Percentiles rank a stretch among this genome's conserved stretches.
phyloP scores from a whole-genome alignment of 2,797 vertebrate species.

The Champsocephalus gunnari region DNA sequence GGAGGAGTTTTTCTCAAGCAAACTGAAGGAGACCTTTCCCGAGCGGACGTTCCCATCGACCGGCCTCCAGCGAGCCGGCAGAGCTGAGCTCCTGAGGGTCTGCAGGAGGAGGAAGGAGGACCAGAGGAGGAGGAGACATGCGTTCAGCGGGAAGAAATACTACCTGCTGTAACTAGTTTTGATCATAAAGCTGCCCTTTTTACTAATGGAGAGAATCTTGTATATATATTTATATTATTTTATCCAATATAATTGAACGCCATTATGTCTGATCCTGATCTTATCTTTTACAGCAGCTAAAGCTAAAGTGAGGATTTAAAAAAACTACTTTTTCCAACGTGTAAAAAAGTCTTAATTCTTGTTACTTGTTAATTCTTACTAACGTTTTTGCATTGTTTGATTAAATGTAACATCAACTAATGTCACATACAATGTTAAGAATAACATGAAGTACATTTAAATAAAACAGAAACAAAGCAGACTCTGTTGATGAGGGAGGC shows the following conservation, averaged over 20 bases:
- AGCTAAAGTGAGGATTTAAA: no score
- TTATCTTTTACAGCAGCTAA: no score
- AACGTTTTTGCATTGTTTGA: no score
- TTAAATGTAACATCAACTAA: no score
- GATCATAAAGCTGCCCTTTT: background rate
- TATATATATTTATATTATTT: background rate
- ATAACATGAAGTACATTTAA: no score
- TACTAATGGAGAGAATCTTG: background rate
- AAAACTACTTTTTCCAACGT: no score
- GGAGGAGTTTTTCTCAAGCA: slow-evolving; percentile 89
- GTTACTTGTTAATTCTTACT: no score
- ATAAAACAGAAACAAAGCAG: no score
- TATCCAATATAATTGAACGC: background rate
- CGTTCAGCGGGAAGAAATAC: slow-evolving; percentile 79
- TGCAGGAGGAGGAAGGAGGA: slow-evolving; percentile 84
- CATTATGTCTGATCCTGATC: background rate
- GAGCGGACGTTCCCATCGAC: slow-evolving; percentile 85
- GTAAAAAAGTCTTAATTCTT: no score
- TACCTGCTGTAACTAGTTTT: slow-evolving; percentile 52
- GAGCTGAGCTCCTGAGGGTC: slow-evolving; percentile 87
- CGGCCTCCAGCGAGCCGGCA: slow-evolving; percentile 80
- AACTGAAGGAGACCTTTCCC: slow-evolving; percentile 89
- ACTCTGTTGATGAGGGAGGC: background rate
- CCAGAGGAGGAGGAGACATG: slow-evolving; percentile 86
- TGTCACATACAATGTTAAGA: no score